Conservation (phyloP, 2,888 invertebrate genomes). For the Lepidonotus clava region DNA sequence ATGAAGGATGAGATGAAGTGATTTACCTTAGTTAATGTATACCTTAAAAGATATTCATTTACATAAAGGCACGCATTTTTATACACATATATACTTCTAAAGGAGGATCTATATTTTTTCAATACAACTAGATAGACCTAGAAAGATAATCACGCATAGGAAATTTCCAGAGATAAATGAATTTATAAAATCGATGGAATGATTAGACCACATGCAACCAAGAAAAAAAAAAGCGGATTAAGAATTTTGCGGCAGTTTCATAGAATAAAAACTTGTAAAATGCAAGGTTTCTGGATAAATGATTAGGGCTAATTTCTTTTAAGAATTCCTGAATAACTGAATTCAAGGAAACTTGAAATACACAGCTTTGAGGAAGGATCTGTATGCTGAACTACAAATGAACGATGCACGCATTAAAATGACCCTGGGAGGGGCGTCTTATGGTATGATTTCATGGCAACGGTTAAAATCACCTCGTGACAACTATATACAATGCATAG, state of each 20-base stretch:
- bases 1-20: conserved; percentile 17
- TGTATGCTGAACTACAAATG: neutral
- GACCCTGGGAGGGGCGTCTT: neutral
- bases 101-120: neutral
- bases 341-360: neutral
- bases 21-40: neutral
- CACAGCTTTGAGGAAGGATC: neutral
- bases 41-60: neutral
- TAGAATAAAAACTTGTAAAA: neutral
- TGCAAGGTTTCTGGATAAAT: neutral
- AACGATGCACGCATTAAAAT: no score
- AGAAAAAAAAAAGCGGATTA: neutral
- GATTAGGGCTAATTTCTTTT: neutral
- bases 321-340: neutral
- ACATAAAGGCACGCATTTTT: neutral
- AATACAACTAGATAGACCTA: neutral
- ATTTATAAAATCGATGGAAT: neutral
- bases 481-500: conserved; percentile 37
- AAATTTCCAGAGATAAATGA: neutral
- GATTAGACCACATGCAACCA: conserved; percentile 19
- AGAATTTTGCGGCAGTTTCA: neutral
- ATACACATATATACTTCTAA: neutral
- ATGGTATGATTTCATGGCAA: neutral
- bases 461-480: neutral
- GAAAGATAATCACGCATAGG: neutral